Percentiles rank a stretch among this genome's conserved stretches.
These are phyloP conservation scores for Podarcis siculus DNA, from an alignment of 2,797 vertebrate genomes.

Conservation along the genomic window DNA sequence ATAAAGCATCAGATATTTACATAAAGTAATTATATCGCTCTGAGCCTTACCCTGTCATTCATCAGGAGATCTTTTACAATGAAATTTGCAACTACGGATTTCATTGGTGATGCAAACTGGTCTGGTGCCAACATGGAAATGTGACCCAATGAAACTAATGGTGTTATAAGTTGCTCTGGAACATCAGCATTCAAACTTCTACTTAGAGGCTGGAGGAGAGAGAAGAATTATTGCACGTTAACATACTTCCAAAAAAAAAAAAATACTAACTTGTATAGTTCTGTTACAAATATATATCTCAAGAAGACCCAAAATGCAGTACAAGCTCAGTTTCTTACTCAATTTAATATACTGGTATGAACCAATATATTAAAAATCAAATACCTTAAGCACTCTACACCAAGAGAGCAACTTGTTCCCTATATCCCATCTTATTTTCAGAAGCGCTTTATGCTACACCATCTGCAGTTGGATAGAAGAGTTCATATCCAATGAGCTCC, in stretches of 20 bases:
- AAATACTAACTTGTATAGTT: background rate
- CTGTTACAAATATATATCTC: background rate
- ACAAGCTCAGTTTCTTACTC: background rate
- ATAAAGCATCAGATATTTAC: background rate
- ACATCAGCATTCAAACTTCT: slow-evolving; percentile 97
- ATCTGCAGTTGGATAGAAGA: background rate
- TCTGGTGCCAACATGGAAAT: slow-evolving; percentile 99
- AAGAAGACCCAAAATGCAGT: background rate
- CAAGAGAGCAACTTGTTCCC: background rate
- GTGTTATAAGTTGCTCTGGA: slow-evolving; percentile 97
- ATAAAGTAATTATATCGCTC: slow-evolving; percentile 5
- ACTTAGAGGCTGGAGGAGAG: slow-evolving; percentile 88
- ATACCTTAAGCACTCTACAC: background rate
- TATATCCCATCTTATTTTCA: background rate
- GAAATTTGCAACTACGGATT: slow-evolving; percentile 98
- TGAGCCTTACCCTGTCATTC: slow-evolving; percentile 93
- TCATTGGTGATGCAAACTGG: slow-evolving; percentile 99
- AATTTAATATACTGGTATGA: background rate
- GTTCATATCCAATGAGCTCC: too few species aligned
- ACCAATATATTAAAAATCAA: background rate
- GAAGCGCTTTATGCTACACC: background rate
- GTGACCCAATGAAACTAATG: slow-evolving; percentile 95
- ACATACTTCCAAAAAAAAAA: slow-evolving; percentile 4
- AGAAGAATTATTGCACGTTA: background rate
- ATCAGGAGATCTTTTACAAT: slow-evolving; percentile 99